phyloP scores from a whole-genome alignment of 2,888 invertebrate genomes.

The Stenchaetothrips biformis region DNA sequence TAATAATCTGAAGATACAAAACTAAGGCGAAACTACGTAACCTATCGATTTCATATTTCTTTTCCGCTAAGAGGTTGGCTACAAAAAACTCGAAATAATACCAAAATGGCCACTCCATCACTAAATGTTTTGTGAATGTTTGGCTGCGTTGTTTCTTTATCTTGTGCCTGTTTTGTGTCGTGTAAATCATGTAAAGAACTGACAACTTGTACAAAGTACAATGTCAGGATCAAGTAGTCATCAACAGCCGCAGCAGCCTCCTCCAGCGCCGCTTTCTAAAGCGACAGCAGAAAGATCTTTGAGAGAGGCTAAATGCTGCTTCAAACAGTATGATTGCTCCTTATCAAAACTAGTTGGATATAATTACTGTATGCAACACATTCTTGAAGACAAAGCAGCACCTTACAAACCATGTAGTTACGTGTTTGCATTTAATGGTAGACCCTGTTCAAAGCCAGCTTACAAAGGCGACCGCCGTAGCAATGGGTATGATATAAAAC shows the following conservation, averaged over 20 bases:
- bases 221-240: slow-evolving; percentile 5
- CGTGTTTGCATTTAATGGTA: slow-evolving; percentile 61
- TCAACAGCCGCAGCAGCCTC: neutral
- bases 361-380: slow-evolving; percentile 75
- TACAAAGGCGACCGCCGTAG: slow-evolving; percentile 68
- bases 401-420: slow-evolving; percentile 79
- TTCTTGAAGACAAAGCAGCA: slow-evolving; percentile 74
- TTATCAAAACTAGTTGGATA: slow-evolving; percentile 65
- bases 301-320: neutral
- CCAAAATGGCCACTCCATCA: too few species aligned
- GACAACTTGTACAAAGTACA: neutral
- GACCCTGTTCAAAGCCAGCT: slow-evolving; percentile 73
- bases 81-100: too few species aligned
- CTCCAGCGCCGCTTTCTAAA: neutral
- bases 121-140: too few species aligned
- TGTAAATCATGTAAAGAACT: too few species aligned
- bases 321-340: slow-evolving; percentile 51
- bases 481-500: slow-evolving; percentile 49
- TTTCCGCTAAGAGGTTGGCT: too few species aligned
- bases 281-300: neutral
- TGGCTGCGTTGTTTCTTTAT: too few species aligned
- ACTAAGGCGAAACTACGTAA: too few species aligned
- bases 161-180: too few species aligned
- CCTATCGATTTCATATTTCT: too few species aligned
- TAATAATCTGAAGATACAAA: too few species aligned